phyloP scores from a whole-genome alignment of 2,797 vertebrate genomes.

The Limosa lapponica region DNA sequence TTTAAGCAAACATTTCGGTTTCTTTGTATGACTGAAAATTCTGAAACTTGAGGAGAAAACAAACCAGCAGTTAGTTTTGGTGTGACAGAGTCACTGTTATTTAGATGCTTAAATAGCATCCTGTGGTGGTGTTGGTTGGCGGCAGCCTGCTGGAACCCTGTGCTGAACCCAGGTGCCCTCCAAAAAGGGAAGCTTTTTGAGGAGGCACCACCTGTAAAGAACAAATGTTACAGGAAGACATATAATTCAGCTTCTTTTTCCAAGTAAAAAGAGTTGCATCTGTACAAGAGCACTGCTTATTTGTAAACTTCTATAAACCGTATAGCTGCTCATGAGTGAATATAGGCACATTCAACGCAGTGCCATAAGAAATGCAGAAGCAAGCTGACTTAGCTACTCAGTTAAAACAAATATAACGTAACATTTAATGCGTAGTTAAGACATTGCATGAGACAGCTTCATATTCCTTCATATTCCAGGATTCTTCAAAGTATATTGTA shows the following conservation, averaged over 20 bases:
- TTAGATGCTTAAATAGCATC: constrained; percentile 40
- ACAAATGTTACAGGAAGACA: not conserved
- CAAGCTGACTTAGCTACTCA: not conserved
- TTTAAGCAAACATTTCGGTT: not conserved
- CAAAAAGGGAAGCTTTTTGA: not conserved
- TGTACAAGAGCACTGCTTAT: not conserved
- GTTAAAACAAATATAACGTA: not conserved
- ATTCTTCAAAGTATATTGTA: not conserved
- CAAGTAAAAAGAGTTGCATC: not conserved
- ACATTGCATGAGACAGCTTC: not conserved
- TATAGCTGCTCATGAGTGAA: not conserved
- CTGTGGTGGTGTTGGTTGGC: constrained; percentile 13
- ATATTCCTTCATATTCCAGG: not conserved
- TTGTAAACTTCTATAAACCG: not conserved
- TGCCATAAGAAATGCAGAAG: not conserved
- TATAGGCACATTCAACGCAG: not conserved
- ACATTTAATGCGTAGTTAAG: not conserved
- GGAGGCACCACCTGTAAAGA: not conserved
- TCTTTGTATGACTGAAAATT: not conserved
- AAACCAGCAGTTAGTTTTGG: constrained; percentile 17
- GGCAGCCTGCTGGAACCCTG: not conserved
- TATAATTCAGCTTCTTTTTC: not conserved
- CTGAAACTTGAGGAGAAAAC: constrained; percentile 43
- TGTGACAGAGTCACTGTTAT: constrained; percentile 21
- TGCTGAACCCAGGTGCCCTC: not conserved